Evolutionary conservation across 2,888 invertebrate species (phyloP).

Genomic region (Marasmarcha lunaedactyla): DNA sequence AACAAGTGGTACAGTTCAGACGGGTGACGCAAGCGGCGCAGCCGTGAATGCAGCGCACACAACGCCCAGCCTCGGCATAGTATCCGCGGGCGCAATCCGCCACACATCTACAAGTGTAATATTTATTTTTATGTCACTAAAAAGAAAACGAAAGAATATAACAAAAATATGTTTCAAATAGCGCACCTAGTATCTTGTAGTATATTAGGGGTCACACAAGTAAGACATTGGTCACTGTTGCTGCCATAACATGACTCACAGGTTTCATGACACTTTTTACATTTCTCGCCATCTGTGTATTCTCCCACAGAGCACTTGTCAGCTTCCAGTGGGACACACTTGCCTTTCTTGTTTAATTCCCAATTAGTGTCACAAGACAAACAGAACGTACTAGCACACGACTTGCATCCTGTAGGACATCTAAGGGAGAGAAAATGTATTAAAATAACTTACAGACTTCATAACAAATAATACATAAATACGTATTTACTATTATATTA

Average conservation of each 20-base stretch:
- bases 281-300: constrained; percentile 72
- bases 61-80: constrained; percentile 79
- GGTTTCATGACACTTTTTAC: constrained; percentile 80
- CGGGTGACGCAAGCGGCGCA: constrained; percentile 83
- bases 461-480: neutral
- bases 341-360: constrained; percentile 80
- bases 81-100: constrained; percentile 81
- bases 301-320: constrained; percentile 77
- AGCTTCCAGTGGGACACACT: constrained; percentile 78
- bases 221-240: constrained; percentile 78
- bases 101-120: constrained; percentile 70
- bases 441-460: neutral
- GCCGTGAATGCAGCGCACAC: constrained; percentile 83
- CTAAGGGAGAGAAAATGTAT: constrained; percentile 23
- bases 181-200: constrained; percentile 71
- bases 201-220: constrained; percentile 79
- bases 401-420: constrained; percentile 82
- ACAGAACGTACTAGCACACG: constrained; percentile 80
- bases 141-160: neutral
- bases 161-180: neutral
- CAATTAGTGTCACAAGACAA: constrained; percentile 79
- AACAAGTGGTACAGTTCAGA: constrained; percentile 84
- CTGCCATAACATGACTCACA: constrained; percentile 88
- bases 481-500: too few relatives aligned
- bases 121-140: constrained; percentile 5